Evolutionary conservation across 2,888 invertebrate species (phyloP), one percentile per base, ranked within the genome.

Genomic region (Drosophila kanekoi): DNA sequence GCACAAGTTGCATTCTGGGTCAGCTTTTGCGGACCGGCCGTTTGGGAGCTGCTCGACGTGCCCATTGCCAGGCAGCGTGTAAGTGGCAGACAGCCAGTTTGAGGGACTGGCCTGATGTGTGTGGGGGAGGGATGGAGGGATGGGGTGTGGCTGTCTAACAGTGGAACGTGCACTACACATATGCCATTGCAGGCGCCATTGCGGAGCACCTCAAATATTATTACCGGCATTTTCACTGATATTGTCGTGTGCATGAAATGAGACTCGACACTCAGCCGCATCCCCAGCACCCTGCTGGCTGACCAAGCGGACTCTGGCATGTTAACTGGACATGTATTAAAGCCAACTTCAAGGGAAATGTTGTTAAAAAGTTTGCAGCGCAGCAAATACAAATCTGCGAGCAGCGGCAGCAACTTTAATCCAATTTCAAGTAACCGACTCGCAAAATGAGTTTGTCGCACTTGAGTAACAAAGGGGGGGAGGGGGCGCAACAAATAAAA

Each of bases 1-100:
- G 76, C 79, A 85, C 89, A 88, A 89, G 75, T 75, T 83, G 89
- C 89, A 89, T 83, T 83, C 89, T 83, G 70, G 89, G 83, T 83
- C 83, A 83, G 81, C 68, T 75, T 70, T 59, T 63, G 79, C 69
- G 54, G 61, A 68, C 61, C 67, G 52, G 61, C 70, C 83, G 59
- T 65, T 65, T 53, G 73, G 86, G 77, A 62, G 71, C 60, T 51
- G 56, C 63, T 59, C 51, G 40, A 54, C 23, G 38, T 45, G 11
- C 54, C 33, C 43, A 41, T 53, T 60, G 58, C 52, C 48, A 63
- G 54, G 44, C 65, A 72, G 66, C 77, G 59, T 87, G 54, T 72
- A 84, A 84, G 61, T 84, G 78, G 69, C 81, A 67, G 54, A 58
- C 54, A 56, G 60, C 54, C 47, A 49, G 48, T 9, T 23, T 13